Evolutionary conservation across 2,888 invertebrate genomes (phyloP).

Genomic region (Teleogryllus oceanicus): DNA sequence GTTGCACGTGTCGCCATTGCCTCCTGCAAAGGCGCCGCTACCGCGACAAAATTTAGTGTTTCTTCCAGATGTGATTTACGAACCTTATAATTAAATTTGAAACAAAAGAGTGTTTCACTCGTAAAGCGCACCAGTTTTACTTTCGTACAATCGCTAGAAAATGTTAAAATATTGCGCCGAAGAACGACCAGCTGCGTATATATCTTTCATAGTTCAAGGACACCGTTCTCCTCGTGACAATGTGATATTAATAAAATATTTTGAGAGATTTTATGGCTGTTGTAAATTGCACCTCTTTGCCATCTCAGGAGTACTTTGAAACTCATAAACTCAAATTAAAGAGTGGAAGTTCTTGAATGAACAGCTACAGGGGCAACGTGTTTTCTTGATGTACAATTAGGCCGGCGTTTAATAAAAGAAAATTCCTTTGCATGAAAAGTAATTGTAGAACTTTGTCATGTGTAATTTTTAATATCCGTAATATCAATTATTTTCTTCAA

Average conservation of each 20-base stretch:
- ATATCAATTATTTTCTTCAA: too few species aligned
- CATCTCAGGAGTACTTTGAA: neutral
- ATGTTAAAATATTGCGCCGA: neutral
- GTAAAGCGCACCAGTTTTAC: neutral
- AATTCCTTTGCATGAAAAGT: too few species aligned
- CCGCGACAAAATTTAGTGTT: neutral
- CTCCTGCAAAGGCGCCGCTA: too few species aligned
- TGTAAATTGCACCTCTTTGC: slow-evolving; percentile 1
- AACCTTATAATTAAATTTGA: slow-evolving; percentile 18
- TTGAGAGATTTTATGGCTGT: slow-evolving; percentile 6
- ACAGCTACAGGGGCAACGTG: neutral
- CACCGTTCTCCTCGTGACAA: neutral
- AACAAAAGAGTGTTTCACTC: neutral
- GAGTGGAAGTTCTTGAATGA: neutral
- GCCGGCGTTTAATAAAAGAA: too few species aligned
- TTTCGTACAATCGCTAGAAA: slow-evolving; percentile 1
- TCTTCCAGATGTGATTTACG: neutral
- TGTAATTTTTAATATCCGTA: too few species aligned
- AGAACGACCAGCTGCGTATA: neutral
- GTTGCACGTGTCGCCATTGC: too few species aligned
- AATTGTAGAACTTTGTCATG: too few species aligned
- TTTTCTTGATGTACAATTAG: neutral
- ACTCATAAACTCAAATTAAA: neutral
- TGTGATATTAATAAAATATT: slow-evolving; percentile 18
- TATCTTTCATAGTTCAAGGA: neutral